Evolutionary conservation across 1,140 invertebrate genomes (phyloP), one percentile per base, ranked within the genome.

Genomic region (Nebria ingens): DNA sequence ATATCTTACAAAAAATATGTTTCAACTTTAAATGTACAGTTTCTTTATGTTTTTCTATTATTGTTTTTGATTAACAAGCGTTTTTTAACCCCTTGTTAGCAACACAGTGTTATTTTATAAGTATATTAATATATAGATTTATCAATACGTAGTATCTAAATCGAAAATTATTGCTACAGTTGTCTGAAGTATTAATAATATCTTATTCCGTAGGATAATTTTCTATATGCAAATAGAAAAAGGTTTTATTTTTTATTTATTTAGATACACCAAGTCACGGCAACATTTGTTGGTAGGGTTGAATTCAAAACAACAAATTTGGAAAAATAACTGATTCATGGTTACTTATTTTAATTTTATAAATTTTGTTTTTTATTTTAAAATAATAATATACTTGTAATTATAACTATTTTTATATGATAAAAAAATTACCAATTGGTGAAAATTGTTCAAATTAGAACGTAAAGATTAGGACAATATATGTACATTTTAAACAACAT

Each of bases 71-170:
- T 45, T 45, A 45, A 45, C 40, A 45, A 45, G 40, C 40, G 40
- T 45, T 45, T 45, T 45, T 45, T 45, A 45, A 45, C 40, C 40
- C 40, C 40, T 17, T 45, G 40, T 45, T 45, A 45, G 9, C 40
- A 6, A 29, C 25, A 29, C 4, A 6, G 25, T 29, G n/a, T 29
- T 29, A 29, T 29, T 29, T 29, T 29, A 29, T 29, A 29, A 4
- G 15, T 45, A 17, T 45, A 11, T 45, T 4, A 45, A 45, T 45
- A 45, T n/a, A n/a, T n/a, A 45, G 4, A 45, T 12, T 45, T 45
- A 45, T 45, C 6, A 17, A 17, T 45, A 45, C 3, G 6, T 45
- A 45, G 6, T 45, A 9, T 45, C 15, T 9, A 45, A 34, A n/a
- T 34, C 6, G 25, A 34, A 9, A 34, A 6, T n/a, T 34, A 34